A percentile compares a stretch with the other conserved stretches of the same genome.
Conservation (phyloP, 64 coral and sea anemone species). For the Porites australiensis region DNA sequence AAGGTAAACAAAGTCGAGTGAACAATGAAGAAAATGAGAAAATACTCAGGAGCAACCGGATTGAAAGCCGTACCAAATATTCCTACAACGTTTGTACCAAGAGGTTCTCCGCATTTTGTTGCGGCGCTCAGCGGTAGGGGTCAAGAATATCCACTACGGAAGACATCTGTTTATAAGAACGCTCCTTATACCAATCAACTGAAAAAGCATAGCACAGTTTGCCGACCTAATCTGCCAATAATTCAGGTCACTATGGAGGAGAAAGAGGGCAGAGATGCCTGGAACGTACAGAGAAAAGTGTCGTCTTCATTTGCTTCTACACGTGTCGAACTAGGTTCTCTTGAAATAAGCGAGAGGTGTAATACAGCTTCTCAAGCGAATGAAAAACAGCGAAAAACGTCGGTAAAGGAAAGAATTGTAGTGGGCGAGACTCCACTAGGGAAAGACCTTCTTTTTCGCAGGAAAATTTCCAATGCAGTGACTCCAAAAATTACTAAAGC, state of each 20-base stretch:
- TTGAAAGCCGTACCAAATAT: not conserved
- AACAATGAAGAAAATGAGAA: slow-evolving; percentile 13
- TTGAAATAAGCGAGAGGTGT: not conserved
- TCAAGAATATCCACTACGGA: not conserved
- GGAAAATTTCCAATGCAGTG: not conserved
- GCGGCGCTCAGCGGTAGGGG: not conserved
- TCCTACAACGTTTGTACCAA: slow-evolving; percentile 8
- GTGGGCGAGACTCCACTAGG: not conserved
- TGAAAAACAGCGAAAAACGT: not conserved
- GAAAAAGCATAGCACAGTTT: not conserved
- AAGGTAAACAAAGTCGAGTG: not conserved
- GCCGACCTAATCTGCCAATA: not conserved
- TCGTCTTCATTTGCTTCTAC: not conserved
- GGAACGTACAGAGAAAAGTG: not conserved
- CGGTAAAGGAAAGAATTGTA: not conserved
- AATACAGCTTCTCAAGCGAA: not conserved
- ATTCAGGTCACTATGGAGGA: slow-evolving; percentile 1
- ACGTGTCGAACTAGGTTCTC: not conserved
- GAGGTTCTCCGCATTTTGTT: slow-evolving; percentile 20
- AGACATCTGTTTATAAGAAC: slow-evolving; percentile 2
- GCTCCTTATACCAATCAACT: not conserved
- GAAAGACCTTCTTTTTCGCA: not conserved
- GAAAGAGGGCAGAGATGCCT: not conserved
- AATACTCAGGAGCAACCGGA: not conserved
- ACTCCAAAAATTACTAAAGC: not conserved